Evolutionary conservation across 2,888 invertebrate genomes (phyloP), one percentile per base, ranked within the genome.

Genomic region (Anoncus sp.): DNA sequence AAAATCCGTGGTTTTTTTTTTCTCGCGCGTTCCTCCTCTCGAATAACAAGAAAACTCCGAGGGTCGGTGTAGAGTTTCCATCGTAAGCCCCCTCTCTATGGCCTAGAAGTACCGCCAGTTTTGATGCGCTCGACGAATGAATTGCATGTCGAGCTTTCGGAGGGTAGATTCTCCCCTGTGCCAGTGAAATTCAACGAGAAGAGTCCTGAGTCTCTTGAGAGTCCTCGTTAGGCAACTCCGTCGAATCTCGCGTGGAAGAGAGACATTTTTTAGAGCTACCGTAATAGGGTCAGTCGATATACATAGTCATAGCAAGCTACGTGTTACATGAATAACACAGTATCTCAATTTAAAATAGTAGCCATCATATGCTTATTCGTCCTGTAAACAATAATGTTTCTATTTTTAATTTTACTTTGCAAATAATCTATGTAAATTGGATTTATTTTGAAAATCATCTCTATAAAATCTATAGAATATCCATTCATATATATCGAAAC

Each of bases 221-320:
- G 75, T 72, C 75, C 75, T 79, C 72, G 79, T 79, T 79, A 75
- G 75, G 31, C 27, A 57, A 72, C 63, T 69, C 69, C 60, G 45
- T 16, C 66, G 51, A 62, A 62, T 24, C 67, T 63, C 31, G 51
- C 63, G 67, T 57, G 75, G 62, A 63, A 75, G 51, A 69, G 49
- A 67, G 57, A 72, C 62, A 63, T 75, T 79, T n/a, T 79, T 69
- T 53, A 67, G 67, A 79, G 51, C 51, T 59, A 20, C 24, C 38
- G 51, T 63, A 72, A 76, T 79, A 75, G 69, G 80, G 80, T 79
- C 59, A 60, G 69, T 59, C 66, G 59, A 66, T 69, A 69, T 40
- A 60, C n/a, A 53, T 22, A 18, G 16, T n/a, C 18, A 60, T n/a
- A 6, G n/a, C 27, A 24, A 43, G 12, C 24, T 6, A n/a, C 35